These are phyloP conservation scores for Atopsyche davidsoni DNA, from an alignment of 1,140 invertebrate genomes.

Conservation along the genomic window DNA sequence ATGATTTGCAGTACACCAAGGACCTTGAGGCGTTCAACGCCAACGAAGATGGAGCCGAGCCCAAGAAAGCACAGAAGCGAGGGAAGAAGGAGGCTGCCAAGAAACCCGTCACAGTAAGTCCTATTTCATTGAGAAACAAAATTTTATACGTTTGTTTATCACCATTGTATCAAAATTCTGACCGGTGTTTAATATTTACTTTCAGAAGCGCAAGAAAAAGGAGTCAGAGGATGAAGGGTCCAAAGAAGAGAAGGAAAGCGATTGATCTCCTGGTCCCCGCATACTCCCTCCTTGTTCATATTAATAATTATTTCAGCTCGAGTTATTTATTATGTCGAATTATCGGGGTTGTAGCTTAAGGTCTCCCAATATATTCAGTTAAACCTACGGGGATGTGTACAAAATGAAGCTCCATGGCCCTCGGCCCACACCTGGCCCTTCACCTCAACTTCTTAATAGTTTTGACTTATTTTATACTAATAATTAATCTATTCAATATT, in stretches of 20 bases:
- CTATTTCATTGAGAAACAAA: too few relatives aligned
- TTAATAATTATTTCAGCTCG: slow-evolving; percentile 51
- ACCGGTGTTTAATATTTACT: too few relatives aligned
- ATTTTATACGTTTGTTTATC: too few relatives aligned
- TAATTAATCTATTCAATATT: too few relatives aligned
- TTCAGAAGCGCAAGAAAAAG: slow-evolving; percentile 49
- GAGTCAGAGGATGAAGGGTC: slow-evolving; percentile 48
- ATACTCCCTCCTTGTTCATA: slow-evolving; percentile 41
- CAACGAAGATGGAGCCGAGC: slow-evolving; percentile 51
- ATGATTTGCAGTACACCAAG: slow-evolving; percentile 74
- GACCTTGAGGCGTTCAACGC: slow-evolving; percentile 85
- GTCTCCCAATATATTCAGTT: slow-evolving; percentile 27
- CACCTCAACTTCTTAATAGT: slow-evolving; percentile 13
- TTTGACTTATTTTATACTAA: slow-evolving; percentile 22
- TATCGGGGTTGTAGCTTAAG: slow-evolving; percentile 14
- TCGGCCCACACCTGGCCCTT: slow-evolving; percentile 4
- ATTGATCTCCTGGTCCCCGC: slow-evolving; percentile 42
- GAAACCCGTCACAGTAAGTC: slow-evolving; percentile 45
- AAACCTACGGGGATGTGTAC: slow-evolving; percentile 18
- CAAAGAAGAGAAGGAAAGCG: slow-evolving; percentile 47
- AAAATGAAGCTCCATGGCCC: slow-evolving; percentile 14
- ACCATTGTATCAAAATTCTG: too few relatives aligned
- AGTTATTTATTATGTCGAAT: slow-evolving; percentile 45
- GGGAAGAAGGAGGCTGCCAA: slow-evolving; percentile 47
- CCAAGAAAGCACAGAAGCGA: slow-evolving; percentile 49